Evolutionary conservation across 2,113 vertebrate genomes (phyloP), one percentile per base, ranked within the genome.

Genomic region (Perccottus glenii): DNA sequence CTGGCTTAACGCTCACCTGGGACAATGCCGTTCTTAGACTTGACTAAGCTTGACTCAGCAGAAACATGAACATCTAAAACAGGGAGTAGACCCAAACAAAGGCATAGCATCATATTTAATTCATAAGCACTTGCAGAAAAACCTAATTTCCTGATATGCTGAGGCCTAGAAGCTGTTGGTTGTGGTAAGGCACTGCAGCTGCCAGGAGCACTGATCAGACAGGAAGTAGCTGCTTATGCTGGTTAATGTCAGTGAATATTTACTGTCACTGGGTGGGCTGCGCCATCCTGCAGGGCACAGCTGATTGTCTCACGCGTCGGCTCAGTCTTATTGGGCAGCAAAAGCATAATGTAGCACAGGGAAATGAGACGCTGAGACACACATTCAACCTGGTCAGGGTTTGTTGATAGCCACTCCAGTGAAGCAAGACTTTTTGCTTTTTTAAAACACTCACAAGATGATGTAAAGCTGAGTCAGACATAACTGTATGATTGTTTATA

Each of bases 211-310:
- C 12, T 11, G 32, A 4, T 44, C 71, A 82, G 72, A 69, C 78
- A 77, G 80, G 74, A 82, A 86, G 83, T 42, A 32, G 65, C 73
- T 60, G 4, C 66, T 78, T 5, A 27, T 19, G 65, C 83, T 72
- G 78, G 11, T 79, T 83, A 85, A 80, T 85, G 85, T 88, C 84
- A 85, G 52, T 71, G 67, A 64, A 78, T 85, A 75, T 81, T 87
- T 78, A 80, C 63, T 68, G 82, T 77, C 63, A 32, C 72, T 52
- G 64, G 70, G 83, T 68, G 78, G 64, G 81, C 73, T 60, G 73
- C 32, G 65, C 52, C 70, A 36, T 74, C 84, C 82, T 74, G 75
- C 63, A 49, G 74, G 52, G 74, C 78, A 71, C 72, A 72, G 84
- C 79, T 81, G 71, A 67, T 50, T 56, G 44, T 76, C 66, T 73